Percentiles rank a stretch among this genome's conserved stretches.
phyloP scores from a whole-genome alignment of 2,113 vertebrate species.

The Trochalopteron elliotii region DNA sequence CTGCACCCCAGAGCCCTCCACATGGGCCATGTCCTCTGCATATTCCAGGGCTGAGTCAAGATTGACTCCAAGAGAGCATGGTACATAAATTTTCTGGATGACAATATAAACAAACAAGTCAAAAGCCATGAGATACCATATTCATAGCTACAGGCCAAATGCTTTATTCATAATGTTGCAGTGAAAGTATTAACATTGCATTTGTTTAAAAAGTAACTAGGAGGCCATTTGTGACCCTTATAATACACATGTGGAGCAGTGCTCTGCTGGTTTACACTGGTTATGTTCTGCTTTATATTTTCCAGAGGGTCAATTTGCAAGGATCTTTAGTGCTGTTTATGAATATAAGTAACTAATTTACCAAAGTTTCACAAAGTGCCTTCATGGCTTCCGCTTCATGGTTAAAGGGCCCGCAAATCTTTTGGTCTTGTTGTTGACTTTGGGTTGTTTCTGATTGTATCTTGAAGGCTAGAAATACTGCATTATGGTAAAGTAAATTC shows the following conservation, averaged over 20 bases:
- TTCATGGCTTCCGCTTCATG: not conserved
- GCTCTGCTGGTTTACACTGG: conserved; percentile 69
- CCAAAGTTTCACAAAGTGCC: conserved; percentile 25
- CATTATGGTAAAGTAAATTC: not conserved
- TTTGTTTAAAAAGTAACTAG: conserved; percentile 88
- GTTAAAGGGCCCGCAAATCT: conserved; percentile 36
- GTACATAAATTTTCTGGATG: not conserved
- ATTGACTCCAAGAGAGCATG: not conserved
- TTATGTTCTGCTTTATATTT: conserved; percentile 58
- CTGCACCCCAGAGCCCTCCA: not conserved
- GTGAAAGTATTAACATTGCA: conserved; percentile 81
- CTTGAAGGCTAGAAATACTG: not conserved
- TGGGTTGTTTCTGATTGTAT: not conserved
- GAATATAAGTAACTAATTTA: conserved; percentile 74
- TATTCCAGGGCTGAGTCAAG: not conserved
- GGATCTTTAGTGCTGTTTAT: conserved; percentile 44
- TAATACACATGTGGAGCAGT: conserved; percentile 64
- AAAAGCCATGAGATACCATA: not conserved
- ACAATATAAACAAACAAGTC: not conserved
- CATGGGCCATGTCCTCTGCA: not conserved
- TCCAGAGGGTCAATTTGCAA: conserved; percentile 52
- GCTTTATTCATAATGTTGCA: conserved; percentile 65
- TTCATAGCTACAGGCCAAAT: conserved; percentile 58
- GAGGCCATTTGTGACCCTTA: conserved; percentile 74
- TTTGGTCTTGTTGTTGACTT: not conserved